These are phyloP conservation scores for Physella acuta DNA, from an alignment of 1,140 invertebrate genomes.

Conservation along the genomic window DNA sequence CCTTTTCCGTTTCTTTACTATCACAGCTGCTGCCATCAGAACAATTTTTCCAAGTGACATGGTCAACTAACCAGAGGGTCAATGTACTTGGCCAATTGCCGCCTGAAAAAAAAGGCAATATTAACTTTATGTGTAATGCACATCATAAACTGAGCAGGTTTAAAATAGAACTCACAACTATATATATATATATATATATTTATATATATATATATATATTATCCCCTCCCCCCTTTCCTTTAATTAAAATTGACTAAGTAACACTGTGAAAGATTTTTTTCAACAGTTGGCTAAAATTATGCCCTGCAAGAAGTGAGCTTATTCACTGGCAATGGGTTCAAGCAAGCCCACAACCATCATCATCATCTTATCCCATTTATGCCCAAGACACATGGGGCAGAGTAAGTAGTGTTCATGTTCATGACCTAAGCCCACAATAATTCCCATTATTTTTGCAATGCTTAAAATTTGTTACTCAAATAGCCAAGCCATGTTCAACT, in stretches of 20 bases:
- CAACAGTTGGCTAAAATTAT: no score
- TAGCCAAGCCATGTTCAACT: no score
- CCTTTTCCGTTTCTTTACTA: constrained; percentile 9
- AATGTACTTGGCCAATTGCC: constrained; percentile 95
- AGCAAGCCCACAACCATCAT: no score
- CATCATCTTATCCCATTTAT: no score
- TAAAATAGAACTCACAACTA: not conserved
- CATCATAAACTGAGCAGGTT: not conserved
- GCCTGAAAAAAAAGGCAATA: constrained; percentile 54
- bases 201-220: not conserved
- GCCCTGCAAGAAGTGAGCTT: no score
- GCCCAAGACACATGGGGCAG: no score
- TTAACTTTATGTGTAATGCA: not conserved
- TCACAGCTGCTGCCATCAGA: constrained; percentile 11
- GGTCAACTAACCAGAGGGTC: constrained; percentile 89
- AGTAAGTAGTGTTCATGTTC: no score
- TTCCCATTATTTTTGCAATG: no score
- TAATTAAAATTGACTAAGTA: not conserved
- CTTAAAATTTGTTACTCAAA: no score
- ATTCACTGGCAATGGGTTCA: no score
- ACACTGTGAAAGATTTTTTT: not conserved
- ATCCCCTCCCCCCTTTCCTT: not conserved
- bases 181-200: not conserved
- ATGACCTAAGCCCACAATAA: no score
- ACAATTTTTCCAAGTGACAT: constrained; percentile 79